Conservation (phyloP, 2,113 vertebrate genomes). For the Triplophysa rosa region DNA sequence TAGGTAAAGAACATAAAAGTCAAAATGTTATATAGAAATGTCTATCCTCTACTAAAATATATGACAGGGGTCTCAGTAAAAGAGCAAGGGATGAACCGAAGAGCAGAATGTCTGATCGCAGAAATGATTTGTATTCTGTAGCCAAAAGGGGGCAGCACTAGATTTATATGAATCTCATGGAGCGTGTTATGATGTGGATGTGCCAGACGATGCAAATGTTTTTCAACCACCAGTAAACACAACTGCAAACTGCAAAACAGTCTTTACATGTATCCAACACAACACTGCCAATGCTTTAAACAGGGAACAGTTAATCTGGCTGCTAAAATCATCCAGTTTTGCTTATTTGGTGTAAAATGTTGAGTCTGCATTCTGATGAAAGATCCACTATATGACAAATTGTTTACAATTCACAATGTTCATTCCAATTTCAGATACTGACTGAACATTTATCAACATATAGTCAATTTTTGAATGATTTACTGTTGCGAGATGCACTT, state of each 20-base stretch:
- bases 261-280: background rate
- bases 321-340: no score
- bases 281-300: background rate
- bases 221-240: background rate
- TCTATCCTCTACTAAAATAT: background rate
- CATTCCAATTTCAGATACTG: no score
- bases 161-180: conserved; percentile 35
- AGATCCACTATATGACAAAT: no score
- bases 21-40: background rate
- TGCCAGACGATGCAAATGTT: background rate
- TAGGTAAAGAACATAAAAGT: background rate
- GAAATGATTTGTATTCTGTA: background rate
- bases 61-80: no score
- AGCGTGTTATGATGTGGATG: background rate
- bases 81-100: background rate
- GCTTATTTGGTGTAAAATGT: no score
- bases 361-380: no score
- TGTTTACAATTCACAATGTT: no score
- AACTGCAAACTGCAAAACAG: background rate
- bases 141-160: conserved; percentile 68
- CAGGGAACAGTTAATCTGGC: background rate
- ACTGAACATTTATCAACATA: no score
- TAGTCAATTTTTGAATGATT: background rate
- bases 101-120: background rate
- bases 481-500: background rate